These are phyloP conservation scores for Alethe diademata DNA, from an alignment of 2,113 vertebrate species.

Conservation along the genomic window DNA sequence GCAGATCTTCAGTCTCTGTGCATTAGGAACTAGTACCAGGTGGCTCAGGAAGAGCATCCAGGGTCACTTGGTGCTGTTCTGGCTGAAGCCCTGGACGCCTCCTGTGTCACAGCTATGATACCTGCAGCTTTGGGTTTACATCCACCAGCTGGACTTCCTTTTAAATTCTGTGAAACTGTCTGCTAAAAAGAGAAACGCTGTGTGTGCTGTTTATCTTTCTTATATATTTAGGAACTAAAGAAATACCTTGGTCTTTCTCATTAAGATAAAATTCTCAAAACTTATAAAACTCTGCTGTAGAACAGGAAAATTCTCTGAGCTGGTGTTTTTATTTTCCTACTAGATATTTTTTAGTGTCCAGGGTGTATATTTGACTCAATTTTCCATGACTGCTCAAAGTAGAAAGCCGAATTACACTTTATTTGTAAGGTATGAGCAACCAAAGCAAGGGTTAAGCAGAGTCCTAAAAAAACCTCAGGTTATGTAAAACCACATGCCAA, in stretches of 20 bases:
- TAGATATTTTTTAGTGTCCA: neutral
- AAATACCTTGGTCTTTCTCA: neutral
- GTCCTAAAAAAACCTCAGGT: slow-evolving; percentile 40
- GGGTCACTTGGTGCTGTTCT: neutral
- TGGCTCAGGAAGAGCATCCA: neutral
- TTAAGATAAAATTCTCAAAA: neutral
- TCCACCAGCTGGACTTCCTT: neutral
- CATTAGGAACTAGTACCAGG: neutral
- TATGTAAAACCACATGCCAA: slow-evolving; percentile 46
- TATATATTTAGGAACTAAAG: neutral
- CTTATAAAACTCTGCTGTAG: neutral
- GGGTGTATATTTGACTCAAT: neutral
- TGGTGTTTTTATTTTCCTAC: neutral
- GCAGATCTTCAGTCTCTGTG: neutral
- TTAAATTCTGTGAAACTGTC: neutral
- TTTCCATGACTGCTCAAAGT: neutral
- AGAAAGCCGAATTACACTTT: neutral
- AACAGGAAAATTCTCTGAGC: neutral
- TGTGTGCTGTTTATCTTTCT: neutral
- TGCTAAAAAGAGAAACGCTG: neutral
- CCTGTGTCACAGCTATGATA: neutral
- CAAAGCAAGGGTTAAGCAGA: slow-evolving; percentile 33
- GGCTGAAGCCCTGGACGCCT: neutral
- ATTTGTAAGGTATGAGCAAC: neutral
- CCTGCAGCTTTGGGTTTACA: neutral